These are phyloP conservation scores for Ageneiosus marmoratus DNA, from an alignment of 2,113 vertebrate genomes.

Conservation along the genomic window DNA sequence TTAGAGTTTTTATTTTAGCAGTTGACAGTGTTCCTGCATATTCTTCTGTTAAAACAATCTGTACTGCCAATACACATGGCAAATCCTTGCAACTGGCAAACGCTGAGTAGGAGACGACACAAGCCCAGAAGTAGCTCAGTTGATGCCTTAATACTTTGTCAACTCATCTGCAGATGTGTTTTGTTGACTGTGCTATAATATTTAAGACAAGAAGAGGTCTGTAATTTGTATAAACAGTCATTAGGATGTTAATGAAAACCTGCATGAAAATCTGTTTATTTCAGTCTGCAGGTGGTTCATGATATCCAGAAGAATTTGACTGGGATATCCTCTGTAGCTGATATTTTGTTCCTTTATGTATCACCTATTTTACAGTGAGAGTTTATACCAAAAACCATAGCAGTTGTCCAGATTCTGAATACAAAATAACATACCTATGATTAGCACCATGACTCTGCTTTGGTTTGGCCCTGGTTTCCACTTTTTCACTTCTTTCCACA, in stretches of 20 bases:
- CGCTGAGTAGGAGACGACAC: conserved; percentile 8
- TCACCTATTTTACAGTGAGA: neutral
- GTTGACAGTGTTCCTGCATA: conserved; percentile 41
- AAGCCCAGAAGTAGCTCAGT: conserved; percentile 5
- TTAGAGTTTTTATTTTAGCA: conserved; percentile 31
- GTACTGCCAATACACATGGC: conserved; percentile 43
- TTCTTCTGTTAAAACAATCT: conserved; percentile 45
- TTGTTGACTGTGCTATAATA: conserved; percentile 7
- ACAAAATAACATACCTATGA: neutral
- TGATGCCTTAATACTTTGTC: conserved; percentile 25
- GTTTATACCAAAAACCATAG: neutral
- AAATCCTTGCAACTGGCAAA: conserved; percentile 43
- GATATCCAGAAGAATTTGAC: neutral
- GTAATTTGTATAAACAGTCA: conserved; percentile 22
- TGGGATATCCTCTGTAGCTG: conserved; percentile 1
- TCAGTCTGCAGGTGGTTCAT: conserved; percentile 34
- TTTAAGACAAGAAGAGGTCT: neutral
- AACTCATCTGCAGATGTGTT: conserved; percentile 12
- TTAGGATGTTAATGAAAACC: conserved; percentile 27
- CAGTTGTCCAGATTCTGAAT: neutral
- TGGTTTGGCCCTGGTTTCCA: neutral
- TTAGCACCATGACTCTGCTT: neutral
- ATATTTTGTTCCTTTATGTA: neutral
- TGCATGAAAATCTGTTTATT: conserved; percentile 30
- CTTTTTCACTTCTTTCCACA: neutral